These are phyloP conservation scores for Sclerurus mexicanus DNA, from an alignment of 2,113 vertebrate genomes.

Conservation along the genomic window DNA sequence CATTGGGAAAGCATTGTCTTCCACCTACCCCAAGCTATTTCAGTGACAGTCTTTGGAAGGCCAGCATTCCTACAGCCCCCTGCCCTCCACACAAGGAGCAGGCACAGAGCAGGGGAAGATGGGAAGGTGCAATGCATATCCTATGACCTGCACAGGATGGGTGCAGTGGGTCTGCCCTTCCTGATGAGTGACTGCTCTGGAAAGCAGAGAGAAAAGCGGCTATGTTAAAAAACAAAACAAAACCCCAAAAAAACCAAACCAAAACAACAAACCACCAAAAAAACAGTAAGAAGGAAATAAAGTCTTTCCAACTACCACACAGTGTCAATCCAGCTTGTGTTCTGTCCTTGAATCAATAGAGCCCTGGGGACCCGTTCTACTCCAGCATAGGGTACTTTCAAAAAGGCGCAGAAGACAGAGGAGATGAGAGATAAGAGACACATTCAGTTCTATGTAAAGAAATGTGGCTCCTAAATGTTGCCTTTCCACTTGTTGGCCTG, in stretches of 20 bases:
- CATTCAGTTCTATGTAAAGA: not conserved
- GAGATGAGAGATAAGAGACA: not conserved
- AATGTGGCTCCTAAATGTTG: not conserved
- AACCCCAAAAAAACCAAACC: no score
- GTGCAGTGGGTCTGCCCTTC: slow-evolving; percentile 23
- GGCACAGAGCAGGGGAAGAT: not conserved
- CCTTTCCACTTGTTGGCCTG: not conserved
- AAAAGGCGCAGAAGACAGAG: not conserved
- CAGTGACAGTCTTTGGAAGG: not conserved
- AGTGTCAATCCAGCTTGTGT: not conserved
- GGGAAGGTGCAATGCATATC: not conserved
- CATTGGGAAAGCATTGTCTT: not conserved
- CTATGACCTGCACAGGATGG: slow-evolving; percentile 18
- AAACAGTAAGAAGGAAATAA: not conserved
- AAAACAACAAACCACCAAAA: not conserved
- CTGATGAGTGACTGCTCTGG: not conserved
- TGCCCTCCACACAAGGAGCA: not conserved
- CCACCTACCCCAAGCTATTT: not conserved
- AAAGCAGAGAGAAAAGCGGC: not conserved
- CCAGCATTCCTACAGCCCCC: not conserved
- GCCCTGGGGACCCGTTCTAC: not conserved
- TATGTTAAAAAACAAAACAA: not conserved
- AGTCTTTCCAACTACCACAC: not conserved
- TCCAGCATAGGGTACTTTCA: not conserved
- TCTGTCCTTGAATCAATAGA: not conserved